Evolutionary conservation across 2,888 invertebrate species (phyloP), one percentile per base, ranked within the genome.

Genomic region (Thyatira batis): DNA sequence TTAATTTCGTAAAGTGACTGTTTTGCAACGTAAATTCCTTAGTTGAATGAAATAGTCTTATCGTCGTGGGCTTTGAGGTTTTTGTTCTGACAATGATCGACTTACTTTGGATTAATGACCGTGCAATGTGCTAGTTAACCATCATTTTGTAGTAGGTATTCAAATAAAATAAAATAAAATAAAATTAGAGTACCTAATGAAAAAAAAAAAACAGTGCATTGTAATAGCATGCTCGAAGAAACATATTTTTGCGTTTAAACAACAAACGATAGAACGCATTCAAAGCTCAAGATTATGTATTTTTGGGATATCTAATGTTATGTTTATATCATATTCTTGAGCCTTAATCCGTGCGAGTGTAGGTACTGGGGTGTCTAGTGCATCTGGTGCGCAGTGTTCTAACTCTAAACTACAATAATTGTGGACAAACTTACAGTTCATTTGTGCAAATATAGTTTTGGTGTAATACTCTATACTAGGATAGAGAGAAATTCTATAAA

Each of bases 1-100:
- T 90, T 90, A 91, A 91, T 92, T 90, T 89, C 75, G 84, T 84
- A 84, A 91, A 92, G 92, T 91, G 89, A 82, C 85, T 84, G 81
- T 85, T 89, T 89, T 84, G 88, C 84, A 85, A 85, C 85, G 80
- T 85, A 80, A 84, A 85, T 83, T 83, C 71, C 78, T 81, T 73
- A 76, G 72, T 71, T 71, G 72, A 82, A 79, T 75, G 69, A 75
- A 78, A 71, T 70, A 67, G 71, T 63, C 71, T 70, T 65, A 74
- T 78, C 73, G 74, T 72, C 73, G 73, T 76, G 75, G 73, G 69
- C 73, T 73, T 63, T 67, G 73, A 67, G 73, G 80, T 75, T 76
- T 79, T 77, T 74, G 60, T 69, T 64, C 58, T 57, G 66, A 69
- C 70, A 69, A 70, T 71, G 70, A 73, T 75, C 65, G 69, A 76